Conservation (phyloP, 2,888 invertebrate genomes). For the Aphelenchoides bicaudatus region DNA sequence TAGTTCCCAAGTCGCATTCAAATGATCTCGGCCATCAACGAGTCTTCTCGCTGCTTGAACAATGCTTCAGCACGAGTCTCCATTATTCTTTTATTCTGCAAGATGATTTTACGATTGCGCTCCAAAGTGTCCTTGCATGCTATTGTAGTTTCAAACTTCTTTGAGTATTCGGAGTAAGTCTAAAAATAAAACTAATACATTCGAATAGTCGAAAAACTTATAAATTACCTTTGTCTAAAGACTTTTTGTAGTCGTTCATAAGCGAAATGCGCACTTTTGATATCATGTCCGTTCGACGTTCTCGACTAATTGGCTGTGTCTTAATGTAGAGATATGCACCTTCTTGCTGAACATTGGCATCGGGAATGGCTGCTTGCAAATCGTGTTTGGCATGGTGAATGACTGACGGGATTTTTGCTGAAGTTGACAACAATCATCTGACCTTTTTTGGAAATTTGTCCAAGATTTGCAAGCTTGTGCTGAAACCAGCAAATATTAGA, state of each 20-base stretch:
- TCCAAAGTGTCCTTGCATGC: no score
- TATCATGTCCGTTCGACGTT: conserved; percentile 80
- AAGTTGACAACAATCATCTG: conserved; percentile 52
- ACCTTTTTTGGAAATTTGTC: conserved; percentile 44
- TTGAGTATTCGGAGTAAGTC: no score
- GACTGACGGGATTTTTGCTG: conserved; percentile 48
- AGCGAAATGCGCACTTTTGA: conserved; percentile 75
- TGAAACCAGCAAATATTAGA: conserved; percentile 24
- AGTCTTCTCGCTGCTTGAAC: no score
- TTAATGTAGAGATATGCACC: conserved; percentile 48
- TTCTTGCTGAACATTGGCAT: conserved; percentile 51
- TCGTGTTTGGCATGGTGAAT: conserved; percentile 48
- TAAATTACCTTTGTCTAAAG: conserved; percentile 48
- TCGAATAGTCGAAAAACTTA: no score
- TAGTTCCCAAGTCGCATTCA: no score
- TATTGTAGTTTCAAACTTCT: no score
- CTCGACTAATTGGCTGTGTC: conserved; percentile 74
- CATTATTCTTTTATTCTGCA: no score
- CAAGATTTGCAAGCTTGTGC: conserved; percentile 43
- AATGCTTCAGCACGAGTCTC: no score
- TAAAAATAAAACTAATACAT: no score
- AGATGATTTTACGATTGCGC: no score
- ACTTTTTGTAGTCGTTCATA: conserved; percentile 50
- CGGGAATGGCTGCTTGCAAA: conserved; percentile 41
- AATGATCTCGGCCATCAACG: no score